Conservation (phyloP, 1,140 invertebrate species). For the Sycophaga agraensis region DNA sequence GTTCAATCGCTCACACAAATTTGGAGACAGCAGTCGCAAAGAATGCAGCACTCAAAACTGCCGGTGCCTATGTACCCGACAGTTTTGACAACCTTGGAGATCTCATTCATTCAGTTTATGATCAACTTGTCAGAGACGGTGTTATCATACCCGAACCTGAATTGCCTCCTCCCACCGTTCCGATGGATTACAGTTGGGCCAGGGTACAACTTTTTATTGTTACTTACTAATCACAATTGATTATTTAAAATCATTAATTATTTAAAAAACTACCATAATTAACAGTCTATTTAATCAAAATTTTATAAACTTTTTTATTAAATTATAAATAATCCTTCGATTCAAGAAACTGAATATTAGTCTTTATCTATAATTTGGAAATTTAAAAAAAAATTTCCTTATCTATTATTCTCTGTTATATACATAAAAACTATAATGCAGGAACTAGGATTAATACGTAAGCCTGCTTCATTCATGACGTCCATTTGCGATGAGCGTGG, state of each 20-base stretch:
- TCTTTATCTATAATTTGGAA: too few species aligned
- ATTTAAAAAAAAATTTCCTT: too few species aligned
- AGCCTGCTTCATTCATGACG: slow-evolving; percentile 99
- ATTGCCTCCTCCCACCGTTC: slow-evolving; percentile 95
- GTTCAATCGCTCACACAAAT: slow-evolving; percentile 94
- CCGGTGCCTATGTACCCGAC: slow-evolving; percentile 86
- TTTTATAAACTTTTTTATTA: too few species aligned
- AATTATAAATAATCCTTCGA: too few species aligned
- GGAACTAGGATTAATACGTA: slow-evolving; percentile 96
- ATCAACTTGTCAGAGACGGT: slow-evolving; percentile 78
- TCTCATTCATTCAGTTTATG: slow-evolving; percentile 75
- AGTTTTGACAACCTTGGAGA: slow-evolving; percentile 91
- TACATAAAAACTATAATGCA: slow-evolving; percentile 43
- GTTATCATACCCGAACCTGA: slow-evolving; percentile 86
- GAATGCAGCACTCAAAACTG: slow-evolving; percentile 79
- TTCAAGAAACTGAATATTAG: too few species aligned
- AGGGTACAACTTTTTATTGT: slow-evolving; percentile 61
- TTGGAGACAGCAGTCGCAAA: slow-evolving; percentile 93
- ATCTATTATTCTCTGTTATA: too few species aligned
- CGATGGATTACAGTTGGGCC: slow-evolving; percentile 99
- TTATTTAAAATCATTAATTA: too few species aligned
- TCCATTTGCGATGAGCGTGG: slow-evolving; percentile 99
- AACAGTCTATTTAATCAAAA: too few species aligned
- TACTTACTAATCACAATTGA: not conserved
- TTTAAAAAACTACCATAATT: too few species aligned